Evolutionary conservation across 2,113 vertebrate genomes (phyloP).

Genomic region (Danionella cerebrum): DNA sequence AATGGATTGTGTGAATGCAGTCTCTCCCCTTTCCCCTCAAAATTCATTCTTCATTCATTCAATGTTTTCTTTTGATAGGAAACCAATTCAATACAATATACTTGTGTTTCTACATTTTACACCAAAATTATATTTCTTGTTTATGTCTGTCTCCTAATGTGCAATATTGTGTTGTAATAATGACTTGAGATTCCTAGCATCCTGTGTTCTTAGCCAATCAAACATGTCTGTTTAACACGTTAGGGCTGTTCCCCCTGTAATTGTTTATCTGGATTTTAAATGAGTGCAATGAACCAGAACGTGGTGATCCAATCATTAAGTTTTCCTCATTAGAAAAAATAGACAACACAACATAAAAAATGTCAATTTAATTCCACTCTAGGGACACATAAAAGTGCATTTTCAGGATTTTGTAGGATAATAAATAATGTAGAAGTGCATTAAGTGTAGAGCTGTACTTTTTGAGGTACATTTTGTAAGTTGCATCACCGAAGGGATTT

Average conservation of each 20-base stretch:
- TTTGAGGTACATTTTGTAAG: neutral
- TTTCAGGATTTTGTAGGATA: too few relatives aligned
- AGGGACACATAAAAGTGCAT: neutral
- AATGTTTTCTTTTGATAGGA: neutral
- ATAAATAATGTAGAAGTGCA: neutral
- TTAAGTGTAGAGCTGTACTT: neutral
- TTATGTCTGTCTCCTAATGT: slow-evolving; percentile 50
- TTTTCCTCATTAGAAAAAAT: neutral
- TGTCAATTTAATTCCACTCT: neutral
- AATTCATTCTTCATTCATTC: neutral
- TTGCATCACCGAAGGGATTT: neutral
- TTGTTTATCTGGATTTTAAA: slow-evolving; percentile 14
- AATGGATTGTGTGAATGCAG: neutral
- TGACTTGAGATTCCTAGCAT: slow-evolving; percentile 53
- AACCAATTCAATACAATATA: slow-evolving; percentile 2
- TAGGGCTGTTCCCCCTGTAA: slow-evolving; percentile 23
- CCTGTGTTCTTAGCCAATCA: slow-evolving; percentile 36
- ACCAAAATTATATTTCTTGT: slow-evolving; percentile 38
- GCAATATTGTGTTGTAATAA: slow-evolving; percentile 55
- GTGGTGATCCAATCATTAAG: neutral
- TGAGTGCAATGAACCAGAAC: neutral
- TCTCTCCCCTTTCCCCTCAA: neutral
- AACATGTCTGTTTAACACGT: slow-evolving; percentile 31
- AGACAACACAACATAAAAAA: slow-evolving; percentile 8
- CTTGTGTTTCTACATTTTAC: slow-evolving; percentile 31